Evolutionary conservation across 2,113 vertebrate species (phyloP).

Genomic region (Rhea pennata): DNA sequence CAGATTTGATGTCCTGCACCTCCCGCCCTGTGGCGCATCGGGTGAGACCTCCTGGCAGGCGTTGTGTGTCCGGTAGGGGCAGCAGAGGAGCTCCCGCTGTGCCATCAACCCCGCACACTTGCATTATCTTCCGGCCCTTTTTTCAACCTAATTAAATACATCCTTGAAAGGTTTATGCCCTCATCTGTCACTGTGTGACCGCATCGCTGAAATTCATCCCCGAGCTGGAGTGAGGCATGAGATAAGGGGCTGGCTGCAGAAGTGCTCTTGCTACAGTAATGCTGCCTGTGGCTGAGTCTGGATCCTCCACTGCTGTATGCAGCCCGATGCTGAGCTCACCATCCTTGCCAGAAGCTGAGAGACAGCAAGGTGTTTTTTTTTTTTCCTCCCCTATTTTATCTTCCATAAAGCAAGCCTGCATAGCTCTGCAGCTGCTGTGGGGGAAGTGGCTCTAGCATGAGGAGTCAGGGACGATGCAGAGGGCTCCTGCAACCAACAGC

Average conservation of each 20-base stretch:
- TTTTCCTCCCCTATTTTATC: rapidly evolving
- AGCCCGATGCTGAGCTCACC: not conserved
- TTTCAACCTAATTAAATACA: slow-evolving; percentile 18
- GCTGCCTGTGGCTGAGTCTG: not conserved
- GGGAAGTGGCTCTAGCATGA: not conserved
- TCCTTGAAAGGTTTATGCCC: slow-evolving; percentile 18
- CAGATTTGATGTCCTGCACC: rapidly evolving
- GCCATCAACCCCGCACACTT: rapidly evolving
- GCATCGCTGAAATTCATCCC: not conserved
- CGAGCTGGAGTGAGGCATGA: not conserved
- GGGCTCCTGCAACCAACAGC: not conserved
- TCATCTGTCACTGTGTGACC: not conserved
- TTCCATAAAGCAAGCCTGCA: not conserved
- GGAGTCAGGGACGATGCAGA: rapidly evolving
- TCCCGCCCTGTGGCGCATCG: not conserved
- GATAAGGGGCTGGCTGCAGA: not conserved
- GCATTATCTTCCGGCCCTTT: not conserved
- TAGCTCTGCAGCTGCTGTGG: not conserved
- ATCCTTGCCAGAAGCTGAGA: rapidly evolving
- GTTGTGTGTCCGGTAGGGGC: not conserved
- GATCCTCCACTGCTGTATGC: not conserved
- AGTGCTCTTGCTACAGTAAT: not conserved
- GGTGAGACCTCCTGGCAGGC: not conserved
- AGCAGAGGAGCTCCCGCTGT: not conserved
- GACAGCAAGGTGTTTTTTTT: not conserved